Percentiles rank a stretch among this genome's conserved stretches.
These are phyloP conservation scores for Heliconius nattereri DNA, from an alignment of 1,140 invertebrate genomes.

Conservation along the genomic window DNA sequence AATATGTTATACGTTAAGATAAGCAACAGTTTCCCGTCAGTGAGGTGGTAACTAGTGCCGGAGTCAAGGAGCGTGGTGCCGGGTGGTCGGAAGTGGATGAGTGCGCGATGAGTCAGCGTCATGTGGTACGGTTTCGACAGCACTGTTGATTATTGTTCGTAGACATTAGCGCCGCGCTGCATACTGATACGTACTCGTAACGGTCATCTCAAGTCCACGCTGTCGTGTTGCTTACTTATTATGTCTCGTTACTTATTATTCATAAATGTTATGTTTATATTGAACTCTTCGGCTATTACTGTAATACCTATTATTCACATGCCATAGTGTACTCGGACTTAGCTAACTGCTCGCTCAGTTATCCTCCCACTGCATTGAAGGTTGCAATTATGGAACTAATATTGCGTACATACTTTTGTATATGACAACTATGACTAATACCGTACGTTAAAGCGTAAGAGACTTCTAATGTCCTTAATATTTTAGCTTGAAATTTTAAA, in stretches of 20 bases:
- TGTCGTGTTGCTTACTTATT: not conserved
- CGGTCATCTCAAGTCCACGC: not conserved
- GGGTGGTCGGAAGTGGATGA: slow-evolving; percentile 8
- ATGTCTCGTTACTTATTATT: not conserved
- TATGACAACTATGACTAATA: no score
- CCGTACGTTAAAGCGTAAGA: no score
- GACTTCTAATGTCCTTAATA: no score
- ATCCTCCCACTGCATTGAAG: not conserved
- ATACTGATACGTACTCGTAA: not conserved
- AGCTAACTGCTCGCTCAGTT: not conserved
- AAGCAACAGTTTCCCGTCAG: slow-evolving; percentile 23
- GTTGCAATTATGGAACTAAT: no score
- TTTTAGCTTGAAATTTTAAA: not conserved
- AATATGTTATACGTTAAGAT: not conserved
- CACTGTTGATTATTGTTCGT: not conserved
- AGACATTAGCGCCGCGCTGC: not conserved
- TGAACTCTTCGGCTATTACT: not conserved
- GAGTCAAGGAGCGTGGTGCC: slow-evolving; percentile 18
- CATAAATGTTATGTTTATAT: not conserved
- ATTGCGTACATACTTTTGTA: no score
- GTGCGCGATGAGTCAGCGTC: not conserved
- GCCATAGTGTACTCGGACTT: not conserved
- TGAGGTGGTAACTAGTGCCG: slow-evolving; percentile 8
- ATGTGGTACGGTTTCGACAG: not conserved
- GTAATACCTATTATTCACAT: not conserved